Base-by-base conservation (phyloP, 2,888 invertebrate species). In the Epiblema foenella region DNA sequence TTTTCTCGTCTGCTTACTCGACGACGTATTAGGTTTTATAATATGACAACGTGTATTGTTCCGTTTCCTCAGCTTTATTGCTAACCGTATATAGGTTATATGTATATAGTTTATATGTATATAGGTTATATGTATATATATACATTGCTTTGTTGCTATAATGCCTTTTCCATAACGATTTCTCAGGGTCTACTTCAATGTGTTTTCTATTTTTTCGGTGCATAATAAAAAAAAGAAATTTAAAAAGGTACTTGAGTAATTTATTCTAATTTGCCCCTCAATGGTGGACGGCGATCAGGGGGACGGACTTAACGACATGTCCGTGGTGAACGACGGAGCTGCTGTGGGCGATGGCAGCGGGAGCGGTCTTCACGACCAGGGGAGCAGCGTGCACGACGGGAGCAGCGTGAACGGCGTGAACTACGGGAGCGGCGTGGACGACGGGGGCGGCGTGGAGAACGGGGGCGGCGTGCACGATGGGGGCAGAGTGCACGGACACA, bases 321-420 rank as follows among this genome's bases (percentile, higher is more conserved):
- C 87, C 79, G 69, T 90, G 89, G 60, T 88, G 88, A 65, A 89
- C 88, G 15, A 92, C 86, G 0, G 93, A 89, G 84, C 89, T 89
- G 82, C 88, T 86, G 86, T 93, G 90, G 5, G 89, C 83, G 59
- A 88, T 78, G 49, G 86, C 90, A 0, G 83, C 76, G 3, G 90
- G 88, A 56, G 93, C 93, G 69, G 94, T 93, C 85, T 89, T 86
- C 39, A 90, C 79, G 15, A 89, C 78, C 2, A 89, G 76, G 15
- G 91, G 89, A 58, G 87, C 79, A n/a, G 83, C 78, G 74, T 83
- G 86, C 49, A 80, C 83, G 4, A 84, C 81, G 77, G 84, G 84
- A 52, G 78, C 81, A 8, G 81, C 78, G 59, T 77, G 81, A 12
- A 77, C 77, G 18, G 80, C 75, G 52, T 81, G 81, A 1, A 79